phyloP scores from a whole-genome alignment of 2,113 vertebrate genomes.

The Microcebus murinus region DNA sequence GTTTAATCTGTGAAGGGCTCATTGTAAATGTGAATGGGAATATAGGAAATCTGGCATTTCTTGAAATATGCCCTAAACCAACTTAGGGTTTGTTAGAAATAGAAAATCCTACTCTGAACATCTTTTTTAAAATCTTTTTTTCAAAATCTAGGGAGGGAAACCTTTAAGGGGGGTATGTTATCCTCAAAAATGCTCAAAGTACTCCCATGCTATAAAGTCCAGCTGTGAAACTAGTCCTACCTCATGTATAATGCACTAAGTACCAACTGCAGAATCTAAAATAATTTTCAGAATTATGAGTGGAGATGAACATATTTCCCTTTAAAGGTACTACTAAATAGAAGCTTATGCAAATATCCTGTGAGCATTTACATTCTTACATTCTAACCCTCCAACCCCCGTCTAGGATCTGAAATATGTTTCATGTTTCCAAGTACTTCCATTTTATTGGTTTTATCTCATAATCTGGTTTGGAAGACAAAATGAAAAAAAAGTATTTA shows the following conservation, averaged over 20 bases:
- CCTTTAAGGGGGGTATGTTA: conserved; percentile 49
- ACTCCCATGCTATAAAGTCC: conserved; percentile 34
- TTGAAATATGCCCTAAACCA: conserved; percentile 30
- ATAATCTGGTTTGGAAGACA: conserved; percentile 4
- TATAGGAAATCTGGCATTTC: background rate
- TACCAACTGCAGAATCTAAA: conserved; percentile 68
- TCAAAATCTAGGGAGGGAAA: conserved; percentile 52
- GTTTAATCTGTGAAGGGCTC: background rate
- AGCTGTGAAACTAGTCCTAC: conserved; percentile 66
- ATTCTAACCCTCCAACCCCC: background rate
- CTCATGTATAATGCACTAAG: conserved; percentile 75
- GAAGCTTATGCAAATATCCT: conserved; percentile 65
- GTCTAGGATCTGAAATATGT: conserved; percentile 25
- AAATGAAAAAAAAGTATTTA: background rate
- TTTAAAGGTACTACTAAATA: conserved; percentile 66
- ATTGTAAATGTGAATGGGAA: conserved; percentile 12
- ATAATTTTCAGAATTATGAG: conserved; percentile 73
- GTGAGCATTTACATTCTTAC: conserved; percentile 32
- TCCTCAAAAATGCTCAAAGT: conserved; percentile 61
- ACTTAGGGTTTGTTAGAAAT: background rate
- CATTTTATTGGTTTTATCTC: conserved; percentile 3
- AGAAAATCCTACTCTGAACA: conserved; percentile 1
- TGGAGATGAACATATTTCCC: conserved; percentile 66
- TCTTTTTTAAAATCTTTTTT: background rate
- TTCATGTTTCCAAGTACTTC: conserved; percentile 18